A percentile compares a stretch with the other conserved stretches of the same genome.
Conservation (phyloP, 1,140 invertebrate species). For the Phortica variegata region DNA sequence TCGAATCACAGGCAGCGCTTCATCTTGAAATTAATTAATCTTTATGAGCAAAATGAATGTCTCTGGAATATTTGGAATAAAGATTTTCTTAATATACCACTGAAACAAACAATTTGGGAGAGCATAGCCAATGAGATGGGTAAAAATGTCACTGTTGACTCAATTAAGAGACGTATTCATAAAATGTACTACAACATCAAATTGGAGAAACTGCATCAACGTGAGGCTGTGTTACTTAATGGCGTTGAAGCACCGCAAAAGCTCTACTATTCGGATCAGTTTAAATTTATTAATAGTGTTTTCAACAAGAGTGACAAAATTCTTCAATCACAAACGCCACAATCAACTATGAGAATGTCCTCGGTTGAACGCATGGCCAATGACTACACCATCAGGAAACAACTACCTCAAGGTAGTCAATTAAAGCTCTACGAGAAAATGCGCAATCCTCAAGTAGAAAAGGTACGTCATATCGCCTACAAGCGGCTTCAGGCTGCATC, state of each 20-base stretch:
- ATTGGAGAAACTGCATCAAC: conserved; percentile 12
- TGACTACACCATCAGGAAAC: too few relatives aligned
- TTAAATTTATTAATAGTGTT: conserved; percentile 28
- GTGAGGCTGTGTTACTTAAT: conserved; percentile 8
- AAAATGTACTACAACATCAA: conserved; percentile 28
- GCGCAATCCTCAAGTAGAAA: too few relatives aligned
- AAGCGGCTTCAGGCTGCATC: too few relatives aligned
- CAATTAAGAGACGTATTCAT: conserved; percentile 9
- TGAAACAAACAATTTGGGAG: conserved; percentile 24
- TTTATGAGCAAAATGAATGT: conserved; percentile 27
- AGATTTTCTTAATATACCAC: conserved; percentile 25
- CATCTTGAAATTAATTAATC: conserved; percentile 26
- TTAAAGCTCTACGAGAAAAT: too few relatives aligned
- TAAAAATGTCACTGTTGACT: too few relatives aligned
- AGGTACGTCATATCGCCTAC: too few relatives aligned
- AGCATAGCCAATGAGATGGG: conserved; percentile 29
- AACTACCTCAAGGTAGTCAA: too few relatives aligned
- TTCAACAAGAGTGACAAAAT: too few relatives aligned
- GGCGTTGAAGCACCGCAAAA: not conserved
- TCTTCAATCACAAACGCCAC: too few relatives aligned
- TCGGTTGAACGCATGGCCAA: too few relatives aligned
- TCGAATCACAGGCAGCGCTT: too few relatives aligned
- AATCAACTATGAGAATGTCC: too few relatives aligned
- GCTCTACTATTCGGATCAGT: conserved; percentile 14
- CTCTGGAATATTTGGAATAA: conserved; percentile 32